phyloP scores from a whole-genome alignment of 1,140 invertebrate genomes.

The Metaphire vulgaris region DNA sequence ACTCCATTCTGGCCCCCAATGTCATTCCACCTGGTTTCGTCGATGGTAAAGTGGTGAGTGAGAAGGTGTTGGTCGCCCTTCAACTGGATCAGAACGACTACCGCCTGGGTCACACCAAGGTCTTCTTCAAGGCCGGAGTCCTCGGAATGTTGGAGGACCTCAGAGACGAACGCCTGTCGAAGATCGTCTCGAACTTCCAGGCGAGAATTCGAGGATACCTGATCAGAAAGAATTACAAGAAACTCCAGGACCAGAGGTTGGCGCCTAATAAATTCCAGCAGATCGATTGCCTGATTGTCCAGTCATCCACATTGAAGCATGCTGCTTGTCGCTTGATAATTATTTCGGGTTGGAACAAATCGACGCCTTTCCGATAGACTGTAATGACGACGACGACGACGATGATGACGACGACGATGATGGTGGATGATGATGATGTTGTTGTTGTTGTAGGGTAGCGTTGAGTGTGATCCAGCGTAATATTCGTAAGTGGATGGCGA shows the following conservation, averaged over 20 bases:
- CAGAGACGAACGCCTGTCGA: constrained; percentile 95
- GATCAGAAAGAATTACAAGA: constrained; percentile 88
- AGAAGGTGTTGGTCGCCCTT: constrained; percentile 70
- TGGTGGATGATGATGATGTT: background rate
- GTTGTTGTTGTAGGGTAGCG: constrained; percentile 63
- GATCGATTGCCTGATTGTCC: no score
- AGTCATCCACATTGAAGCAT: no score
- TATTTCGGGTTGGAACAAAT: no score
- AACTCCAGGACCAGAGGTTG: constrained; percentile 93
- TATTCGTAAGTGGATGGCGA: constrained; percentile 93
- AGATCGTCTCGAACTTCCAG: constrained; percentile 98
- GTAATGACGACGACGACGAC: background rate
- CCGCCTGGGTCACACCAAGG: constrained; percentile 94
- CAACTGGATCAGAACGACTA: constrained; percentile 78
- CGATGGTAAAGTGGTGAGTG: constrained; percentile 75
- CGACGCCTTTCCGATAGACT: no score
- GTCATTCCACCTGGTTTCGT: constrained; percentile 58
- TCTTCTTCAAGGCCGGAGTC: constrained; percentile 99
- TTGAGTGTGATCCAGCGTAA: constrained; percentile 97
- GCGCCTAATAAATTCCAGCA: no score
- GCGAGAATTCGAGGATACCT: constrained; percentile 80
- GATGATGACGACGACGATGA: background rate
- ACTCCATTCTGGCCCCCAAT: constrained; percentile 31
- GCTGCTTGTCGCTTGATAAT: no score
- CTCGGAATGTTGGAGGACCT: constrained; percentile 99